Base-by-base conservation (phyloP, 2,888 invertebrate genomes). In the Thera britannica region DNA sequence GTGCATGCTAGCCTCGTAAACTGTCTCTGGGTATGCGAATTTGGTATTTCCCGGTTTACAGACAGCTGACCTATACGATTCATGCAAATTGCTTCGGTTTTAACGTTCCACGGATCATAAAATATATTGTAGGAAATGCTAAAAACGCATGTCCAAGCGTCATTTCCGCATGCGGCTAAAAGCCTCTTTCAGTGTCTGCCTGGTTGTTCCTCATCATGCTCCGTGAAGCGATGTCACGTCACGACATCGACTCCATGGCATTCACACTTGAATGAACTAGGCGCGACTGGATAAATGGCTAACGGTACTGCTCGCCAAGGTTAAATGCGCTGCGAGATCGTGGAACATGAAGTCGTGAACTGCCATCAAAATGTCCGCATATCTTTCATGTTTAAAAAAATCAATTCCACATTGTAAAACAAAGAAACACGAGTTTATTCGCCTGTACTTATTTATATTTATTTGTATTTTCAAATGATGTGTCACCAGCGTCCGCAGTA, bases 151-250 rank as follows among this genome's bases (percentile, higher is more conserved):
- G 72, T 73, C 72, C 70, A 63, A 68, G 69, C 70, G 67, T 72
- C 72, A 72, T 81, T 80, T 80, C 78, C 80, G 79, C 74, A 72
- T 75, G 66, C 58, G 65, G 70, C 63, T 70, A 72, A 75, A 73
- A 71, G 72, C 67, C 69, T 70, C 62, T 54, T 65, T 62, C 69
- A 67, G 56, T 38, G 70, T 67, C 72, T 70, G 64, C 54, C 52
- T 8, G 60, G 57, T 51, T 54, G 62, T 52, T 55, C 63, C 60
- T 62, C 66, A 65, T 70, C 68, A 69, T 67, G 68, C 67, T 63
- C 60, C 59, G 61, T 68, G 61, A 59, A 69, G 77, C 79, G 56
- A 55, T 70, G 79, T 80, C 82, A 81, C 79, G 80, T 66, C 63
- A 70, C 69, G 66, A 66, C 54, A 58, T 63, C 62, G 66, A 63